Evolutionary conservation across 2,888 invertebrate species (phyloP), one percentile per base, ranked within the genome.

Genomic region (Lasioglossum figueresi): DNA sequence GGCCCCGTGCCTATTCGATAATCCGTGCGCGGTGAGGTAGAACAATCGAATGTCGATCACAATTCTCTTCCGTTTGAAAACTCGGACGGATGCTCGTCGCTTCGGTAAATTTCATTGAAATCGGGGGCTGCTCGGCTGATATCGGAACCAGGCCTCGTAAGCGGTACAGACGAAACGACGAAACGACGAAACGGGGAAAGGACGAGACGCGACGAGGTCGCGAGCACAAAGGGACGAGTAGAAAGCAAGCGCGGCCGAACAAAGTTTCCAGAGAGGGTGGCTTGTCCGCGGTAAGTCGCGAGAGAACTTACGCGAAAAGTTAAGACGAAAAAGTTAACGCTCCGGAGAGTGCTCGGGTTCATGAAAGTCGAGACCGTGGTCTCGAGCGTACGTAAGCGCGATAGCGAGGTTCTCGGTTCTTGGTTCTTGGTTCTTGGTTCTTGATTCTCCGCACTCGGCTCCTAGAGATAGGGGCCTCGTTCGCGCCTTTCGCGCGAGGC

Each of bases 291-390:
- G 27, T 84, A 73, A 76, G 87, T 74, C 68, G 77, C 71, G 37
- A 8, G 59, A 56, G 80, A 80, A 88, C 80, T 89, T 80, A 70
- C 68, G 75, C 71, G 72, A 56, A 87, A 82, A 91, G 85, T 88
- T 91, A 59, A 14, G 72, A 73, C 76, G 86, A 76, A 81, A 83
- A 89, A 90, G 87, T 90, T 88, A 83, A 82, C 86, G 83, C 76
- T 79, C 72, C 76, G 14, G 70, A 66, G 81, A 79, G 74, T 84
- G 79, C 77, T 85, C 82, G 43, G 81, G 75, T 82, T 91, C 88
- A 82, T 85, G 89, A 89, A 90, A 90, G 90, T 90, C 91, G 86
- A 88, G 80, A 71, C 80, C 77, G 78, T 27, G 82, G 77, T 84
- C 80, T 23, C 37, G 37, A 34, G 34, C 34, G 84, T 83, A 83